phyloP scores from a whole-genome alignment of 1,140 invertebrate species.

The Micrasema minimum region DNA sequence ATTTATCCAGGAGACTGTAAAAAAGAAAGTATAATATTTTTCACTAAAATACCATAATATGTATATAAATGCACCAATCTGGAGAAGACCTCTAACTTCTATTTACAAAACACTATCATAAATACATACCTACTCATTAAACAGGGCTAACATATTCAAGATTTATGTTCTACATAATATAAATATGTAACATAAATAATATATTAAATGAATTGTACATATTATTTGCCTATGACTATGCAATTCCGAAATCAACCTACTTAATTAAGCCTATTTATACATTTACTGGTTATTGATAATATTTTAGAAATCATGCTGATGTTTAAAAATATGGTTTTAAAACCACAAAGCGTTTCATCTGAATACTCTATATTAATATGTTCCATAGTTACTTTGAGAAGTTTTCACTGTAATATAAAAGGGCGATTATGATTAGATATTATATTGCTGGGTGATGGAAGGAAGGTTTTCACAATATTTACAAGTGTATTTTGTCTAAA shows the following conservation, averaged over 20 bases:
- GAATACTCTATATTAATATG: no score
- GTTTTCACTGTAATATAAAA: no score
- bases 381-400: no score
- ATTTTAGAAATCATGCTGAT: not conserved
- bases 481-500: no score
- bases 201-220: conserved; percentile 33
- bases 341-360: no score
- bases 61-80: conserved; percentile 43
- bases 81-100: conserved; percentile 35
- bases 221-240: conserved; percentile 49
- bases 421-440: no score
- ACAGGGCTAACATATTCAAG: conserved; percentile 25
- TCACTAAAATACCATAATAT: conserved; percentile 13
- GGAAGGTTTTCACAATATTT: no score
- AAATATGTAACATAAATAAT: conserved; percentile 31
- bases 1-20: conserved; percentile 24
- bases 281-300: conserved; percentile 13
- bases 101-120: conserved; percentile 37
- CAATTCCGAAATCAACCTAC: conserved; percentile 43
- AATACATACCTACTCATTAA: conserved; percentile 32
- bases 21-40: conserved; percentile 19
- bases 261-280: conserved; percentile 36
- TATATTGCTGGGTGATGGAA: no score
- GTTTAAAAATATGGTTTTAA: no score
- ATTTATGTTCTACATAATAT: conserved; percentile 30